A percentile compares a stretch with the other conserved stretches of the same genome.
Evolutionary conservation across 35 echinoderm and acorn worm species (phyloP).

Genomic region (Eucidaris tribuloides): DNA sequence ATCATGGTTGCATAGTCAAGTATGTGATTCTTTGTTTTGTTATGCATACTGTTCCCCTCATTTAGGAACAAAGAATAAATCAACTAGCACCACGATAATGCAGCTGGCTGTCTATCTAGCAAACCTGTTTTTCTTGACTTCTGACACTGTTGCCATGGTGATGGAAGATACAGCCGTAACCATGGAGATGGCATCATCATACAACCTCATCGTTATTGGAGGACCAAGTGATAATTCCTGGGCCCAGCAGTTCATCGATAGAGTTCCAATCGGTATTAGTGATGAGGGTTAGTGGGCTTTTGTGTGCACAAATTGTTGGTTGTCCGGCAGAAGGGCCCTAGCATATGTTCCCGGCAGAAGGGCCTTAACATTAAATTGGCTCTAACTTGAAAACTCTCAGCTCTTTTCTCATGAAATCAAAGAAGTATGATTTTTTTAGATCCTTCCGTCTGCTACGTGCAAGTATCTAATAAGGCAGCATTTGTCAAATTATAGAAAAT

Average conservation of each 20-base stretch:
- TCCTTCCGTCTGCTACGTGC: too few species aligned
- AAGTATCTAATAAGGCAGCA: too few species aligned
- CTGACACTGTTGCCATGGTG: slow-evolving; percentile 70
- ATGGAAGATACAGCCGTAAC: slow-evolving; percentile 47
- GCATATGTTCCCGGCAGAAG: too few species aligned
- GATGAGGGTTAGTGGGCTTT: slow-evolving; percentile 29
- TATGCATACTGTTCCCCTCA: too few species aligned
- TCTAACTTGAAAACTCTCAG: too few species aligned
- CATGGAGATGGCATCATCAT: background rate
- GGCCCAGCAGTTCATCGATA: slow-evolving; percentile 50
- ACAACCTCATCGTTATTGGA: slow-evolving; percentile 83
- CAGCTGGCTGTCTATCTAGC: slow-evolving; percentile 77
- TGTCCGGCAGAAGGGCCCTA: too few species aligned
- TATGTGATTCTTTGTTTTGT: too few species aligned
- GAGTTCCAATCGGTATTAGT: slow-evolving; percentile 47
- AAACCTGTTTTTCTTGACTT: slow-evolving; percentile 84
- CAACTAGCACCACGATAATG: slow-evolving; percentile 7
- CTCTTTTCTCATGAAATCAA: too few species aligned
- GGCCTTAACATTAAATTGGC: too few species aligned
- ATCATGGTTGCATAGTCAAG: too few species aligned
- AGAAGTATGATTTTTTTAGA: too few species aligned
- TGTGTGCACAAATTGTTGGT: background rate
- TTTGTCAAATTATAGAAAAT: too few species aligned
- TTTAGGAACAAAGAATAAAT: slow-evolving; percentile 69
- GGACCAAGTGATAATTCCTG: slow-evolving; percentile 61